Evolutionary conservation across 2,888 invertebrate species (phyloP).

Genomic region (Cephus runcator): DNA sequence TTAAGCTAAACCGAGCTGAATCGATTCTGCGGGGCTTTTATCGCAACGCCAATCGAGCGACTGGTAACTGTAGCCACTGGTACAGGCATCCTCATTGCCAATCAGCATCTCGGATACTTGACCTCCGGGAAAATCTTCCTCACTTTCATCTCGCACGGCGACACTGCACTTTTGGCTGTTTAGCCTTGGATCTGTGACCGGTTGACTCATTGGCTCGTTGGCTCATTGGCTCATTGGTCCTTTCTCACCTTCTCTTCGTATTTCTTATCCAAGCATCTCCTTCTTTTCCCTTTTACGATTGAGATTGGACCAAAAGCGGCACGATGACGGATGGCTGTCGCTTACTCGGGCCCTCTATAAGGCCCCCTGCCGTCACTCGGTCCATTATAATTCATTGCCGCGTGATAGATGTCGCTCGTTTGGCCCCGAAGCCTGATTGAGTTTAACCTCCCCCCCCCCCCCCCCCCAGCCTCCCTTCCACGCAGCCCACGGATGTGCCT

Average conservation of each 20-base stretch:
- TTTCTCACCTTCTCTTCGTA: neutral
- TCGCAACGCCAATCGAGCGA: constrained; percentile 1
- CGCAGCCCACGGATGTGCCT: neutral
- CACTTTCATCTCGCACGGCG: too few relatives aligned
- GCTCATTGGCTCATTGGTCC: neutral
- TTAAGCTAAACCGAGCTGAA: constrained; percentile 48
- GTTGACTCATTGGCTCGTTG: neutral
- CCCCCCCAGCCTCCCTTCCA: neutral
- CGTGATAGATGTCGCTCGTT: constrained; percentile 57
- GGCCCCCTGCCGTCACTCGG: constrained; percentile 43
- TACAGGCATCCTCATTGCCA: constrained; percentile 1
- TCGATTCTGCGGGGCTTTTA: constrained; percentile 33
- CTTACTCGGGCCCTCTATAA: constrained; percentile 33
- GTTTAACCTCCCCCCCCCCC: constrained; percentile 36
- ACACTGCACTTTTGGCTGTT: too few relatives aligned
- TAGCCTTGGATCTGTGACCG: too few relatives aligned
- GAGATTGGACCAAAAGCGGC: constrained; percentile 24
- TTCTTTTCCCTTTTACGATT: constrained; percentile 10
- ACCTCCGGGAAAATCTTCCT: too few relatives aligned
- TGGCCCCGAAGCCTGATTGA: constrained; percentile 52
- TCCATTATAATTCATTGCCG: constrained; percentile 55
- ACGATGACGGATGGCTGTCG: constrained; percentile 56
- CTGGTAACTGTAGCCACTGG: constrained; percentile 13
- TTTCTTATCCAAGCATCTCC: constrained; percentile 5
- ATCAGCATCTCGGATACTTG: neutral